Percentiles rank a stretch among this genome's conserved stretches.
phyloP scores from a whole-genome alignment of 2,888 invertebrate genomes.

The Icerya purchasi region DNA sequence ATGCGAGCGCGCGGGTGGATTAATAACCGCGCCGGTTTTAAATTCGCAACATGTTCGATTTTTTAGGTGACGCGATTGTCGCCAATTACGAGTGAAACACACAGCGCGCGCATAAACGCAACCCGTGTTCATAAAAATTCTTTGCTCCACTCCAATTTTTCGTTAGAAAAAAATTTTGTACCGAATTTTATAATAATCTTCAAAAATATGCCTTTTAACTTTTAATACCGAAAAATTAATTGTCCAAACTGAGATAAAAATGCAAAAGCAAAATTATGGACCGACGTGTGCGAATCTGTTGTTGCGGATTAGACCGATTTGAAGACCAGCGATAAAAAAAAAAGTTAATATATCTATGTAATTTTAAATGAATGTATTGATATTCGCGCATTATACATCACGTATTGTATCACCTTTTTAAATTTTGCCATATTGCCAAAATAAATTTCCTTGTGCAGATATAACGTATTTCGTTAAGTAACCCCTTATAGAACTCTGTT shows the following conservation, averaged over 20 bases:
- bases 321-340: neutral
- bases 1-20: no score
- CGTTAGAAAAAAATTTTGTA: no score
- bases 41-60: no score
- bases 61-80: no score
- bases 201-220: neutral
- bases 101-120: no score
- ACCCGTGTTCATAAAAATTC: no score
- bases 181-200: no score
- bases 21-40: no score
- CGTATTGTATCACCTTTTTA: neutral
- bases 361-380: neutral
- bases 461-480: neutral
- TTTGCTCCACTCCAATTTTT: no score
- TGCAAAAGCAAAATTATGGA: neutral
- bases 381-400: neutral
- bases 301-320: neutral
- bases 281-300: neutral
- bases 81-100: no score
- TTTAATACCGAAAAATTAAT: neutral
- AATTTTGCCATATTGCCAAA: neutral
- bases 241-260: neutral
- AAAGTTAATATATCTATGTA: neutral
- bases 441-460: neutral
- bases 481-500: neutral